phyloP scores from a whole-genome alignment of 2,113 vertebrate species.

The Gavia stellata region DNA sequence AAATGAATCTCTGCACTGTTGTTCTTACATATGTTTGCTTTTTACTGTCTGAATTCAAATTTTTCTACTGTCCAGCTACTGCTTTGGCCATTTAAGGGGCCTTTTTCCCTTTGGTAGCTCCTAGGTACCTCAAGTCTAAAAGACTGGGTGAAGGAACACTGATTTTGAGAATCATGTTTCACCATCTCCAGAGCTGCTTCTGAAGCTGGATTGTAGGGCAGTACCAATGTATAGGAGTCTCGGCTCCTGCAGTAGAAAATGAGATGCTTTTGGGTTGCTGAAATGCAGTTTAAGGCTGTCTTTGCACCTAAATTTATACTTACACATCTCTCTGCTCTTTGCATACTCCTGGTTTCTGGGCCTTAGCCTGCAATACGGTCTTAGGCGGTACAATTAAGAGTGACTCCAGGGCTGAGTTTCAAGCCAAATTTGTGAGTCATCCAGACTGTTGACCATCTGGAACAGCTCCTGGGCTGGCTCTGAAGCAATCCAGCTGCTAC shows the following conservation, averaged over 20 bases:
- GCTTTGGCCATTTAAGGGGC: background rate
- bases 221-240: background rate
- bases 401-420: background rate
- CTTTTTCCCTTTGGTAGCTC: background rate
- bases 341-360: background rate
- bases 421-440: background rate
- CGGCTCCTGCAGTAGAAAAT: background rate
- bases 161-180: background rate
- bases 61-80: background rate
- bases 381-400: background rate
- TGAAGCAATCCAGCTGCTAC: constrained; percentile 28
- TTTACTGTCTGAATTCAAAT: background rate
- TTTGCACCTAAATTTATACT: background rate
- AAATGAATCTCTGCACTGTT: background rate
- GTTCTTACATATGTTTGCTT: background rate
- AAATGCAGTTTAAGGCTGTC: background rate
- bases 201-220: background rate
- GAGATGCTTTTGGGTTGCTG: background rate
- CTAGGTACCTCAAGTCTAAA: background rate
- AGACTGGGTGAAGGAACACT: background rate
- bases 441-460: constrained; percentile 20
- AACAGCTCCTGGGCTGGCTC: constrained; percentile 26
- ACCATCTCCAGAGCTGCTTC: background rate
- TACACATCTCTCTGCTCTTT: background rate
- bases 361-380: background rate